phyloP scores from a whole-genome alignment of 30 jellyfish, hydroid and myxozoan genomes.

The Hydractinia echinata region DNA sequence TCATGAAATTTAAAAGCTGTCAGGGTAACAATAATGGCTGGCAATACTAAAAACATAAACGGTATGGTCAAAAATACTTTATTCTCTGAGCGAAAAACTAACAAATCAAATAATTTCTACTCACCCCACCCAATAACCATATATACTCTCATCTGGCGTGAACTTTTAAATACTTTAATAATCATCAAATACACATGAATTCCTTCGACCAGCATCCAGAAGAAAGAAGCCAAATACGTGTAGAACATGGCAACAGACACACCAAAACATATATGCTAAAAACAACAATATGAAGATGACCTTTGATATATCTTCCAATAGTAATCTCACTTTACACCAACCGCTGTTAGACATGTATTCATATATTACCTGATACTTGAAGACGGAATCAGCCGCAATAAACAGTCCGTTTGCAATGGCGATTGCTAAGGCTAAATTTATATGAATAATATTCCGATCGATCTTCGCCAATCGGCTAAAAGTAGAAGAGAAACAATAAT shows the following conservation, averaged over 20 bases:
- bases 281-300: not conserved
- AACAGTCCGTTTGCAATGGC: slow-evolving; percentile 45
- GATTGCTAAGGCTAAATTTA: slow-evolving; percentile 51
- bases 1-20: slow-evolving; percentile 27
- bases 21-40: slow-evolving; percentile 27
- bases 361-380: slow-evolving; percentile 36
- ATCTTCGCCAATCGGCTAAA: slow-evolving; percentile 35
- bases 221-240: slow-evolving; percentile 36
- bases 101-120: not conserved
- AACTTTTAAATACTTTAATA: slow-evolving; percentile 49
- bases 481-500: not conserved
- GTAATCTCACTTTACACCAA: no score
- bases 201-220: slow-evolving; percentile 65
- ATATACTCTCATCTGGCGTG: slow-evolving; percentile 41
- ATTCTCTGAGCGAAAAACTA: not conserved
- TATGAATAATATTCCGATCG: slow-evolving; percentile 48
- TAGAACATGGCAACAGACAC: slow-evolving; percentile 44
- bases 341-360: no score
- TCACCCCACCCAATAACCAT: slow-evolving; percentile 56
- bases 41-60: slow-evolving; percentile 12
- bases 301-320: no score
- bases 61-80: not conserved
- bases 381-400: slow-evolving; percentile 43
- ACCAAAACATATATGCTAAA: slow-evolving; percentile 33
- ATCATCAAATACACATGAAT: slow-evolving; percentile 53